Conservation (phyloP, 1,140 invertebrate genomes). For the Phortica variegata region DNA sequence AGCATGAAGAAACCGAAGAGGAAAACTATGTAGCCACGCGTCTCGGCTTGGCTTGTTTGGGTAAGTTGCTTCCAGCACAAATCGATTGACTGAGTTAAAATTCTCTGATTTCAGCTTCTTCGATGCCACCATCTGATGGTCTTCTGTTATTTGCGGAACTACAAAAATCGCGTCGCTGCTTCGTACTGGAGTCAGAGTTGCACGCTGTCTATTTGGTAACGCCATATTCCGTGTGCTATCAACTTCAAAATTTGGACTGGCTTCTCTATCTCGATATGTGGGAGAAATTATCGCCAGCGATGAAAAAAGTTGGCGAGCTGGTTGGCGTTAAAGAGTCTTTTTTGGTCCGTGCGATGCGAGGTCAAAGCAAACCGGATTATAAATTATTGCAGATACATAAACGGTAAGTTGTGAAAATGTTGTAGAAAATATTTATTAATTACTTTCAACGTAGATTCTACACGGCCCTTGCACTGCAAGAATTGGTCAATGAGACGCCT, state of each 20-base stretch:
- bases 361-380: constrained; percentile 62
- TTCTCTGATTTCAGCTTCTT: no score
- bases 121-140: constrained; percentile 89
- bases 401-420: constrained; percentile 46
- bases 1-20: constrained; percentile 55
- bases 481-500: constrained; percentile 89
- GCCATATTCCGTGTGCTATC: constrained; percentile 77
- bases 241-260: constrained; percentile 85
- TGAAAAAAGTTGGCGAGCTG: constrained; percentile 84
- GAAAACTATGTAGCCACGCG: constrained; percentile 75
- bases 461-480: constrained; percentile 86
- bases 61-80: no score
- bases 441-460: constrained; percentile 75
- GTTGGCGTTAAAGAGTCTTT: constrained; percentile 91
- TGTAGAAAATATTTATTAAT: background rate
- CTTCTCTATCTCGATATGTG: constrained; percentile 81
- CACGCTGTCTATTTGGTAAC: constrained; percentile 94
- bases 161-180: constrained; percentile 83
- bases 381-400: constrained; percentile 61
- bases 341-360: constrained; percentile 76
- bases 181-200: constrained; percentile 92
- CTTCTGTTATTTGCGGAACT: constrained; percentile 85
- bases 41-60: constrained; percentile 87
- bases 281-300: constrained; percentile 76
- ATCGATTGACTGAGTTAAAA: no score